Evolutionary conservation across 2,113 vertebrate species (phyloP), one percentile per base, ranked within the genome.

Genomic region (Tachuris rubrigastra): DNA sequence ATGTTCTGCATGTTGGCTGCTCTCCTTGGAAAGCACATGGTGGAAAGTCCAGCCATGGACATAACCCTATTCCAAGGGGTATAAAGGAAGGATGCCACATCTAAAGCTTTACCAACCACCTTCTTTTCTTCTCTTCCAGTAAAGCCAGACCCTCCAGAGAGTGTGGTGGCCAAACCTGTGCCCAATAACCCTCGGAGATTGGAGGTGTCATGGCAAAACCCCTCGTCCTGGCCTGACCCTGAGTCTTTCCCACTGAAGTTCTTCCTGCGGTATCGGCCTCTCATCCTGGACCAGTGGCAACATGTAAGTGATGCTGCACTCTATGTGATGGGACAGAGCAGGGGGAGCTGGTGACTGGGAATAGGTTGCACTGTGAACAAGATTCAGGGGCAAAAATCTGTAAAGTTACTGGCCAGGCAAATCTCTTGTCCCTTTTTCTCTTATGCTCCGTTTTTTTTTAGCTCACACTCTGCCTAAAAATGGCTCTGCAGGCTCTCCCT

Each of bases 221-320:
- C 99, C 1, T 98, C 98, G 0, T 98, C 99, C 11, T 99, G 99
- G 99, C 99, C 99, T 0, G 99, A 99, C 63, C 99, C 99, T 0
- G 99, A 99, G 8, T 99, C 98, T 79, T 99, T 99, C 90, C 99
- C 99, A 0, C 98, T 99, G 83, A 99, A 99, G 92, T 99, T 99
- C 97, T 99, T 99, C 96, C 98, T 99, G 68, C 98, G 99, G 33
- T 99, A 99, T 95, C 98, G 99, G 19, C 99, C 99, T 2, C 98
- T 99, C 82, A 99, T 99, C 97, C 97, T 98, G 91, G 99, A 99
- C 94, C 98, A 98, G 91, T 99, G 99, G 99, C 99, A 99, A 89
- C 99, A 99, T 2, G 99, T 99, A 97, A 99, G 99, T 97, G 39
- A 41, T 55, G 47, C 74, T 94, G 87, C 59, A 14, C 37, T 67